A percentile compares a stretch with the other conserved stretches of the same genome.
Conservation (phyloP, 2,888 invertebrate species). For the Morpho helenor region DNA sequence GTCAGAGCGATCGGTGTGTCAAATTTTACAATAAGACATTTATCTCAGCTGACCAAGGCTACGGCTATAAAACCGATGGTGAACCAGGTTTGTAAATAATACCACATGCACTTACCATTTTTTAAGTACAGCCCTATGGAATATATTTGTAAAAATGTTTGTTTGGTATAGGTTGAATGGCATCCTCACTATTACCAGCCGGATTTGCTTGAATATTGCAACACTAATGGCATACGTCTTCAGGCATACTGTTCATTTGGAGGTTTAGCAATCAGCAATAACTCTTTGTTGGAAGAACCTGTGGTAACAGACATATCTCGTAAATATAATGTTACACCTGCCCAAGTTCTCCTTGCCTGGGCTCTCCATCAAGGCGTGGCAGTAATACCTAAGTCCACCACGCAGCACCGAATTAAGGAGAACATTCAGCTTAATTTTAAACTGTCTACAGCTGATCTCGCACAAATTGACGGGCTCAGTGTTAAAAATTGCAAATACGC, state of each 20-base stretch:
- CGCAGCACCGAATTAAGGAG: conserved; percentile 76
- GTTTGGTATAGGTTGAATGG: conserved; percentile 81
- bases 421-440: conserved; percentile 81
- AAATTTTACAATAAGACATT: conserved; percentile 85
- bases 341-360: conserved; percentile 87
- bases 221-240: conserved; percentile 81
- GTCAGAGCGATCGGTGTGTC: conserved; percentile 88
- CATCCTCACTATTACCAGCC: conserved; percentile 86
- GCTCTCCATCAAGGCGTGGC: conserved; percentile 85
- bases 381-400: conserved; percentile 83
- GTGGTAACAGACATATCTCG: conserved; percentile 79
- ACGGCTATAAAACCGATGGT: conserved; percentile 82
- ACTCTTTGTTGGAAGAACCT: conserved; percentile 75
- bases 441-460: conserved; percentile 77
- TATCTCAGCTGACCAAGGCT: conserved; percentile 79
- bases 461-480: conserved; percentile 35
- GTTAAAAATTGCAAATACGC: conserved; percentile 44
- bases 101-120: not conserved
- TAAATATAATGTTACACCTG: conserved; percentile 78
- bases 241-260: conserved; percentile 92
- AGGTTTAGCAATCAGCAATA: conserved; percentile 65
- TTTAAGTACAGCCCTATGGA: not conserved
- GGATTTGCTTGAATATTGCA: conserved; percentile 82
- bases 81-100: conserved; percentile 81
- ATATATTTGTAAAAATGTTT: not conserved